Evolutionary conservation across 2,797 vertebrate species (phyloP).

Genomic region (Schizothorax lantsangensis): DNA sequence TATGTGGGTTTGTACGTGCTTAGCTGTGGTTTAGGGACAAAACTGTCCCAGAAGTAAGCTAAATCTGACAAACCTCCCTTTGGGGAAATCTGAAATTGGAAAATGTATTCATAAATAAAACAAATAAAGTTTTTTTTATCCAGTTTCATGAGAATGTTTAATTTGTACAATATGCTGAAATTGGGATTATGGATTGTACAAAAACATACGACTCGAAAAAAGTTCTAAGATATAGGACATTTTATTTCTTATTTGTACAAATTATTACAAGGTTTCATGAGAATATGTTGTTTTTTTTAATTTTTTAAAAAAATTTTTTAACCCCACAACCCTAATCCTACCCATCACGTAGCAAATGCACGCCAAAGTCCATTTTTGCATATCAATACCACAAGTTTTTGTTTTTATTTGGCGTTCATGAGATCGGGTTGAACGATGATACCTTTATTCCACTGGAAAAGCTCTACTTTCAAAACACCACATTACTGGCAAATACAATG

Average conservation of each 20-base stretch:
- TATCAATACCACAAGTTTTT: too few relatives aligned
- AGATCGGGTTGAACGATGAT: constrained; percentile 2
- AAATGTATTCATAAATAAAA: constrained; percentile 1
- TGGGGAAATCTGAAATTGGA: background rate
- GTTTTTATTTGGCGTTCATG: too few relatives aligned
- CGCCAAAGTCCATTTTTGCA: too few relatives aligned
- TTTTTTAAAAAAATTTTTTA: too few relatives aligned
- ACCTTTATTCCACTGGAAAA: constrained; percentile 17
- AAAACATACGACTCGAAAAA: background rate
- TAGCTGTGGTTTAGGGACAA: constrained; percentile 1
- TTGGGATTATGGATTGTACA: background rate
- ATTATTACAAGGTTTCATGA: background rate
- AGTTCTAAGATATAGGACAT: background rate
- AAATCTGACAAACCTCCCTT: background rate
- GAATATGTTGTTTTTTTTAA: background rate
- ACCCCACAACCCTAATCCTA: too few relatives aligned
- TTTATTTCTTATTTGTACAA: background rate
- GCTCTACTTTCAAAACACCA: background rate
- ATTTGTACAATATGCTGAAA: background rate
- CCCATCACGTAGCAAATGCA: too few relatives aligned
- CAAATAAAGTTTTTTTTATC: background rate
- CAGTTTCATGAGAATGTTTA: background rate
- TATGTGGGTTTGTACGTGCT: background rate
- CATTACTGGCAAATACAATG: constrained; percentile 32
- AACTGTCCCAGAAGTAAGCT: background rate